These are phyloP conservation scores for Neomonachus schauinslandi DNA, from an alignment of 2,113 vertebrate genomes.

Conservation along the genomic window DNA sequence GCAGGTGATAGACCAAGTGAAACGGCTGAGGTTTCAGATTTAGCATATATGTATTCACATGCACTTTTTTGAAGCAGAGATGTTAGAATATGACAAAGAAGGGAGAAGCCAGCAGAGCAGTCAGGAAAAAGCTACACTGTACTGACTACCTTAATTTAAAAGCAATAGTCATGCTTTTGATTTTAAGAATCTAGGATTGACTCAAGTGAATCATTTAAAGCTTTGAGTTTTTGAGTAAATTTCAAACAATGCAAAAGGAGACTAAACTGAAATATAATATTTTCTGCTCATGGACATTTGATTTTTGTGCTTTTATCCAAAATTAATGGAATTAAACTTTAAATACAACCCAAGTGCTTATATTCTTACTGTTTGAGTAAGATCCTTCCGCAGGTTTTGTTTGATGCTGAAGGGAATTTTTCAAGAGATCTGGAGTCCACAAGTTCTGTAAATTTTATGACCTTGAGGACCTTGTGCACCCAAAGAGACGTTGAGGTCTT, in stretches of 20 bases:
- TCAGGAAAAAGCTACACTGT: not conserved
- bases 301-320: not conserved
- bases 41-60: not conserved
- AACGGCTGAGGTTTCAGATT: not conserved
- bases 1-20: not conserved
- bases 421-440: not conserved
- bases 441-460: not conserved
- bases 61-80: not conserved
- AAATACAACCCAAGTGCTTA: not conserved
- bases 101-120: too few species aligned
- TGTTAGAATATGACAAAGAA: not conserved
- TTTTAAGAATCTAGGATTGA: not conserved
- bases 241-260: not conserved
- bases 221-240: not conserved
- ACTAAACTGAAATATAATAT: not conserved
- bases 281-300: not conserved
- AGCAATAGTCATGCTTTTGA: not conserved
- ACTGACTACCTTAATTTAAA: not conserved
- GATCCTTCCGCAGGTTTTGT: not conserved
- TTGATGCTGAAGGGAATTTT: not conserved
- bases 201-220: not conserved
- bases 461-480: not conserved
- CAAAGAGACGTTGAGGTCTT: not conserved
- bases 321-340: not conserved
- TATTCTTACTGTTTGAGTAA: not conserved